Evolutionary conservation across 2,113 vertebrate species (phyloP).

Genomic region (Pontoporia blainvillei): DNA sequence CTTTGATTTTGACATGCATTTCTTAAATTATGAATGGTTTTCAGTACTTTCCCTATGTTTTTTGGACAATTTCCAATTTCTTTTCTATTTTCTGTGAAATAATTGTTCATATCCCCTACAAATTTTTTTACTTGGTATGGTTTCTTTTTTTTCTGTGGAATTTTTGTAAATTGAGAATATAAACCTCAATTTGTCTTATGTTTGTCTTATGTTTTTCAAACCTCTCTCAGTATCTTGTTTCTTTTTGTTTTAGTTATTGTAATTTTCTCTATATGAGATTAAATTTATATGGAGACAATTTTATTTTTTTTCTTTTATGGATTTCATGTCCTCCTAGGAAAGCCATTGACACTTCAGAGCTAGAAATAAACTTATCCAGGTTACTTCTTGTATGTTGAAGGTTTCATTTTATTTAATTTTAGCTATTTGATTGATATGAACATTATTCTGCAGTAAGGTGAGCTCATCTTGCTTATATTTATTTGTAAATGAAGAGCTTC

Average conservation of each 20-base stretch:
- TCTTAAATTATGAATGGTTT: neutral
- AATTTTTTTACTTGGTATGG: neutral
- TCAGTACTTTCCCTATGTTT: neutral
- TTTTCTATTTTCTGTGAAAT: neutral
- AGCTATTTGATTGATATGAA: neutral
- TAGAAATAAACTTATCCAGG: neutral
- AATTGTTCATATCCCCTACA: neutral
- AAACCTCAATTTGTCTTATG: neutral
- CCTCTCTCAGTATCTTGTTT: neutral
- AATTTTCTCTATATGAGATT: neutral
- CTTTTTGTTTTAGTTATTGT: neutral
- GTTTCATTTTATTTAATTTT: neutral
- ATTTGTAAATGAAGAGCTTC: neutral
- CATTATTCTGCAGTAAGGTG: neutral
- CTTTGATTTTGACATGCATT: neutral
- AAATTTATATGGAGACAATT: neutral
- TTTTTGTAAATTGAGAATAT: neutral
- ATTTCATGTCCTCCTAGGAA: neutral
- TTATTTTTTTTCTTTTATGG: neutral
- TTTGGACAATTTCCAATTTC: neutral
- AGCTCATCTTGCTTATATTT: neutral
- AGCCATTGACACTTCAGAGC: neutral
- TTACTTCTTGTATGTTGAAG: neutral
- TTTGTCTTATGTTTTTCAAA: neutral
- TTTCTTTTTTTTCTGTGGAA: neutral